Evolutionary conservation across 2,888 invertebrate genomes (phyloP), one percentile per base, ranked within the genome.

Genomic region (Phyto melanocephala): DNA sequence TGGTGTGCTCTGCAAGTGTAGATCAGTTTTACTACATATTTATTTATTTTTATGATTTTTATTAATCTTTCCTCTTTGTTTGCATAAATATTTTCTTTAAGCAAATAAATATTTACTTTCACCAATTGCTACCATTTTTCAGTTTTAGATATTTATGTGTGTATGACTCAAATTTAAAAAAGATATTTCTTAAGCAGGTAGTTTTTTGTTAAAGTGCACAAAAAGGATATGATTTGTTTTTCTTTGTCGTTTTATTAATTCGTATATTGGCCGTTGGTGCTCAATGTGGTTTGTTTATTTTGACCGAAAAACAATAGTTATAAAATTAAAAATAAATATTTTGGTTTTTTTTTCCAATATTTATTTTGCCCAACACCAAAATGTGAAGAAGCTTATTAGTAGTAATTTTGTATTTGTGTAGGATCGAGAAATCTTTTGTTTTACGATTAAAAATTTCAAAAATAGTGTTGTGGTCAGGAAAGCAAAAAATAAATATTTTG

Each of bases 241-340:
- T 72, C 24, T 67, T 8, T 3, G 22, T 52, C 50, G 15, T 8
- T 5, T 33, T 42, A 10, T 63, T n/a, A n/a, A n/a, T 28, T 74
- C 42, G 33, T 54, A 1, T 33, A 10, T 74, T 67, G 60, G 20
- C 37, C 20, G 56, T 33, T 22, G 54, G 35, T 72, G 67, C 67
- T 80, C 35, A 67, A 24, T 67, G 13, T 54, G 72, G 52, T 72
- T 60, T 67, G 52, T 67, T 79, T 67, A 60, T 54, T 74, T 74
- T 58, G 47, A 6, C 11, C 35, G 15, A n/a, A 67, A 79, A 67
- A 62, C 40, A 72, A 79, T 47, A 67, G 40, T 58, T 72, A 42
- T 67, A 45, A 80, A 80, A 80, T 79, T 79, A 79, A 79, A 79
- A 79, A 52, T 79, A 79, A 79, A 79, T 79, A 79, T 79, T 79